Evolutionary conservation across 30 jellyfish, hydroid and myxozoan species (phyloP), one percentile per base, ranked within the genome.

Genomic region (Aurelia aurita): DNA sequence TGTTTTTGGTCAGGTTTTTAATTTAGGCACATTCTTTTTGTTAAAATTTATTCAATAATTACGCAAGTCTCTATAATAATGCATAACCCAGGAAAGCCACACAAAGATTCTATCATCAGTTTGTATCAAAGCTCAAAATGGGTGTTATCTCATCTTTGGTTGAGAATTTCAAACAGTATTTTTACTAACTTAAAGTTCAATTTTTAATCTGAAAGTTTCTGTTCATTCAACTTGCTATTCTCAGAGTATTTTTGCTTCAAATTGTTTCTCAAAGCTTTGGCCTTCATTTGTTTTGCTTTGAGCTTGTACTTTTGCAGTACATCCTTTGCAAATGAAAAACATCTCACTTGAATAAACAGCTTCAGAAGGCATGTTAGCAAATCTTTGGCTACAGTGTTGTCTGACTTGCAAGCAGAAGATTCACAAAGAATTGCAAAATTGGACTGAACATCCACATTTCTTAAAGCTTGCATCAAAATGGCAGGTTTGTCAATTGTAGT

Each of bases 281-380:
- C 21, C 71, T 77, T 58, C 39, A 28, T 28, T 31, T 44, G 88
- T 45, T 58, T 55, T 31, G 78, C 39, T 58, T 77, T 77, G 35
- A 77, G 69, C 58, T 77, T 77, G 54, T 58, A 58, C 54, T 77
- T 77, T 43, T 77, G 88, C 28, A 77, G 77, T 22, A 58, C 66
- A 77, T 77, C 71, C 74, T 77, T 77, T 31, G 88, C 88, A 31
- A 44, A 54, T 57, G 88, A 77, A 58, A 77, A 77, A 11, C 75
- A 55, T 58, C 88, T 77, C 71, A 77, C 88, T 77, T 77, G 78
- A 22, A 77, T 58, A 58, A 44, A 77, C 18, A 58, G 77, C 71
- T 35, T 77, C 6, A 58, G 64, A 28, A 58, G 44, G 63, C 88
- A 77, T 31, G 64, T 58, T 10, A 77, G 63, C 61, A 77, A n/a